Base-by-base conservation (phyloP, 1,140 invertebrate species). In the Drosophila malerkotliana region DNA sequence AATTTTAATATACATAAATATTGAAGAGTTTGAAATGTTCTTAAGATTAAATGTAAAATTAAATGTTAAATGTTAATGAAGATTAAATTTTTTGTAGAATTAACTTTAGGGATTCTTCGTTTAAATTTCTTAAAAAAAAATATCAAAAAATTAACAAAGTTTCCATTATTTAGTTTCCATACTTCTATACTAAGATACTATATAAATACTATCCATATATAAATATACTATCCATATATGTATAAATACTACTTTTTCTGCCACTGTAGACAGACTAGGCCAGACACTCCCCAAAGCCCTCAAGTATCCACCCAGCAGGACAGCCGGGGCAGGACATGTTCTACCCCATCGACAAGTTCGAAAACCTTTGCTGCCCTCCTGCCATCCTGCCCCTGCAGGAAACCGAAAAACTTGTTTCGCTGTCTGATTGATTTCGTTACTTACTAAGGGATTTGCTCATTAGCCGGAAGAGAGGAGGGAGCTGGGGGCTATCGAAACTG, bases 381-480 rank as follows among this genome's bases (percentile, higher is more conserved):
- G 12, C 39, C 5, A 26, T 26, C n/a, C 37, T 5, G 6, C 14
- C 41, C 14, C 2, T n/a, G 15, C 41, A 18, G 5, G 18, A 45
- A 21, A 14, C 39, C 39, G 12, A 6, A 41, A 44, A 44, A 47
- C 44, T 47, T 47, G 44, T 41, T 51, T 63, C 12, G 18, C 44
- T 69, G 66, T 41, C 63, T 26, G 51, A 69, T 69, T 69, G 66
- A 69, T 69, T 69, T 56, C 14, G 51, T 39, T 69, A 56, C 63
- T 69, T 41, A 49, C 49, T 41, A 18, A 44, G 30, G 32, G 34
- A 69, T 69, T 67, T 49, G 66, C 44, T 69, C 63, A 69, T 69
- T 69, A 69, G 66, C 49, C 6, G 21, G 37, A 4, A 34, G 32
- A n/a, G 21, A 18, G 9, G 14, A 32, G 32, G 18, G 14, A 15